Evolutionary conservation across 2,888 invertebrate genomes (phyloP), one percentile per base, ranked within the genome.

Genomic region (Campaea margaritaria): DNA sequence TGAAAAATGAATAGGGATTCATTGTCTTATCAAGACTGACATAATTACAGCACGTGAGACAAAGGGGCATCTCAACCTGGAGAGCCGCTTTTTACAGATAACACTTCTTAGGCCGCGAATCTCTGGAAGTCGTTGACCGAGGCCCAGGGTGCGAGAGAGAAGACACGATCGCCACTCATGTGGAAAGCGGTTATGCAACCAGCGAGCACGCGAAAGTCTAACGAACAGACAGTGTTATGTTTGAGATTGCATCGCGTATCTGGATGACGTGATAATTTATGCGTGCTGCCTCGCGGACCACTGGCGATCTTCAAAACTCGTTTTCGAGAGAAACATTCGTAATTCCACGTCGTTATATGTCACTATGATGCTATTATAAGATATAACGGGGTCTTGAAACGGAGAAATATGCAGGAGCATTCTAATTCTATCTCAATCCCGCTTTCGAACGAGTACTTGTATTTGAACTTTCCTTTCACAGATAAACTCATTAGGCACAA

Each of bases 161-260:
- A 74, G 76, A 78, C 82, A 78, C 76, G 81, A 83, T 74, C 76
- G 76, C 76, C 86, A 79, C 85, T 88, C 89, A 76, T 79, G 89
- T 89, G 89, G 89, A 89, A 90, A 90, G 90, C 89, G 85, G 89
- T 90, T 90, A 91, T 87, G 90, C 87, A 90, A 91, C 86, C 81
- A 78, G 75, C 76, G 81, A 76, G 78, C 81, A 83, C 85, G 89
- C 86, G 90, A 89, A 87, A 89, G 87, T 86, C 81, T 83, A 82
- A 76, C 75, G 66, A 66, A 70, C 66, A 68, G 73, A 67, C 74
- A 71, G 75, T 74, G 76, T 78, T 76, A 77, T 73, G 77, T 77
- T 78, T 74, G 72, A 70, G 73, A 76, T 76, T 72, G 75, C 82
- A 72, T 74, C 79, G 78, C 76, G 78, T 78, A 85, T 83, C 83